Base-by-base conservation (phyloP, 2,797 vertebrate species). In the Halcyon leucocephala region DNA sequence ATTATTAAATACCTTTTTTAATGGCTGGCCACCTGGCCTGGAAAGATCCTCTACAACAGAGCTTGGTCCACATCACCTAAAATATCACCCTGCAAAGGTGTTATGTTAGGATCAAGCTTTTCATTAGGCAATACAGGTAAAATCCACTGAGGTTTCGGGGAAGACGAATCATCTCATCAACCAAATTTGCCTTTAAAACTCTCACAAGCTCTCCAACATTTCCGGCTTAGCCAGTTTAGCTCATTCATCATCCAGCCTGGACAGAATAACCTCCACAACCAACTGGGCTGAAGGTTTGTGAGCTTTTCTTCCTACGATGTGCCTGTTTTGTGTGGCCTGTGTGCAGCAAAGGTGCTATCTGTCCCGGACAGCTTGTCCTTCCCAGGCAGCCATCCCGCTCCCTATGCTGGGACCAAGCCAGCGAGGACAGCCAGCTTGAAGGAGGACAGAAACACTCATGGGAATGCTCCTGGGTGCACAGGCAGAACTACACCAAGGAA, bases 211-310 rank as follows among this genome's bases (percentile, higher is more conserved):
- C 52, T 49, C 86, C 12, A 13, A 22, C 52, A 49, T 78, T 96
- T 95, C 88, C 91, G 94, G 93, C 69, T 93, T 19, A 82, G 90
- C 93, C 1, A 4, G 90, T 94, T 97, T 69, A 87, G 85, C 64
- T 74, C 88, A 93, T 76, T 88, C 70, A 39, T 29, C 0, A 2
- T 70, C 80, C 10, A 0, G 64, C 37, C 52, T 13, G 41, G 78
- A 89, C 35, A 19, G 48, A 90, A 24, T 20, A 49, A 51, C 54
- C 86, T 77, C 80, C 1, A 1, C 33, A 81, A 35, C 35, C 0
- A 93, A 93, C 5, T 39, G 83, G 77, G 82, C 86, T 86, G 91
- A 95, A 91, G 82, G 83, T 90, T 84, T 4, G 5, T 51, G 48
- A 51, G 55, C 51, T 94, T 82, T 60, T 93, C 70, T 90, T 62